A percentile compares a stretch with the other conserved stretches of the same genome.
phyloP scores from a whole-genome alignment of 2,888 invertebrate genomes.

The Xestia rhomboidea region DNA sequence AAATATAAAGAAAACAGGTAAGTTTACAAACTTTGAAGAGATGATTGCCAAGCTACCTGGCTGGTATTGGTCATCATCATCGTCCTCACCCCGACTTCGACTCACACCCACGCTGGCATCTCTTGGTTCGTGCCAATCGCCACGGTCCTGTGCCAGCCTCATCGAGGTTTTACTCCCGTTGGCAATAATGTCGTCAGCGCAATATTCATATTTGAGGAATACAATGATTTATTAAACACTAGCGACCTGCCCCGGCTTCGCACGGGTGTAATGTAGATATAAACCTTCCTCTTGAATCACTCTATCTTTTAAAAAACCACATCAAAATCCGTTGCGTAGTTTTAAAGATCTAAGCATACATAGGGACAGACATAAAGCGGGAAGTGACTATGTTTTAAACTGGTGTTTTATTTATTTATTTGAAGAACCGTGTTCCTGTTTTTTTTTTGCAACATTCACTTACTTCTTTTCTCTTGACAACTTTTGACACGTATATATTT shows the following conservation, averaged over 20 bases:
- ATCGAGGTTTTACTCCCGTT: not conserved
- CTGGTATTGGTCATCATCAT: not conserved
- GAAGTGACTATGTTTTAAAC: too few species aligned
- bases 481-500: too few species aligned
- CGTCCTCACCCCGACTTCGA: not conserved
- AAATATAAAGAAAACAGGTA: conserved; percentile 50
- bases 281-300: too few species aligned
- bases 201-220: not conserved
- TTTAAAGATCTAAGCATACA: too few species aligned
- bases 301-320: too few species aligned
- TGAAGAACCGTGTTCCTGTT: not conserved
- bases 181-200: not conserved
- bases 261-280: too few species aligned
- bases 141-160: not conserved
- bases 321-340: too few species aligned
- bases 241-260: too few species aligned
- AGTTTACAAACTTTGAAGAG: not conserved
- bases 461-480: not conserved
- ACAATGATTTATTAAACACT: not conserved
- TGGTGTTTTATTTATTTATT: not conserved
- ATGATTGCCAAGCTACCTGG: not conserved
- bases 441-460: not conserved
- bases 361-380: too few species aligned
- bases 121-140: not conserved
- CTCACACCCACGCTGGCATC: not conserved